Conservation (phyloP, 2,888 invertebrate genomes). For the Parapristionchus giblindavisi region DNA sequence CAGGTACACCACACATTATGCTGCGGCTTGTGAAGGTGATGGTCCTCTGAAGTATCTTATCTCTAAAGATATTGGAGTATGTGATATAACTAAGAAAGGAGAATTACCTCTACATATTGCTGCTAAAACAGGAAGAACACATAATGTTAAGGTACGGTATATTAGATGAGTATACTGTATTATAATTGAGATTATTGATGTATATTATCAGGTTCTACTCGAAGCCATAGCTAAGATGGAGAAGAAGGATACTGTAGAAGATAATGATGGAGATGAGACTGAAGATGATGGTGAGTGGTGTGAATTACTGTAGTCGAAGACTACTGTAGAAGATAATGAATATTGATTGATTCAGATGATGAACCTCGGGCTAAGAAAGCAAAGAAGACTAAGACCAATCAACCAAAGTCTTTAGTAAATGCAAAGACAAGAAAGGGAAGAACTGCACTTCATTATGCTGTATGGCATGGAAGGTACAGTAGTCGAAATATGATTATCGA, state of each 20-base stretch:
- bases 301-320: not conserved
- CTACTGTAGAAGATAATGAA: not conserved
- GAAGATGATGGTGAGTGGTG: conserved; percentile 17
- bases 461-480: conserved; percentile 60
- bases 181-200: not conserved
- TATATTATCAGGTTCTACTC: conserved; percentile 40
- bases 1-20: conserved; percentile 73
- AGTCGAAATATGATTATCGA: not conserved
- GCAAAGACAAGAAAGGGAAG: conserved; percentile 57
- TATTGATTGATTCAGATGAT: conserved; percentile 8
- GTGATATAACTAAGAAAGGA: conserved; percentile 44
- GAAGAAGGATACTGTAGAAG: conserved; percentile 42
- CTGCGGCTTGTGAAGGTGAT: conserved; percentile 73
- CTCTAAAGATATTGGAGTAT: conserved; percentile 30
- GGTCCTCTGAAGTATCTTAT: conserved; percentile 71
- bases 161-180: not conserved
- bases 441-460: conserved; percentile 72
- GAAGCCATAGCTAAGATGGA: conserved; percentile 51
- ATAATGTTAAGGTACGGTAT: conserved; percentile 46
- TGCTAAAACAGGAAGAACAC: conserved; percentile 53
- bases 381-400: not conserved
- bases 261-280: conserved; percentile 16
- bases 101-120: conserved; percentile 61
- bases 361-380: conserved; percentile 16
- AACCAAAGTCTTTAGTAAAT: conserved; percentile 47